Evolutionary conservation across 2,797 vertebrate genomes (phyloP).

Genomic region (Eidolon dupreanum): DNA sequence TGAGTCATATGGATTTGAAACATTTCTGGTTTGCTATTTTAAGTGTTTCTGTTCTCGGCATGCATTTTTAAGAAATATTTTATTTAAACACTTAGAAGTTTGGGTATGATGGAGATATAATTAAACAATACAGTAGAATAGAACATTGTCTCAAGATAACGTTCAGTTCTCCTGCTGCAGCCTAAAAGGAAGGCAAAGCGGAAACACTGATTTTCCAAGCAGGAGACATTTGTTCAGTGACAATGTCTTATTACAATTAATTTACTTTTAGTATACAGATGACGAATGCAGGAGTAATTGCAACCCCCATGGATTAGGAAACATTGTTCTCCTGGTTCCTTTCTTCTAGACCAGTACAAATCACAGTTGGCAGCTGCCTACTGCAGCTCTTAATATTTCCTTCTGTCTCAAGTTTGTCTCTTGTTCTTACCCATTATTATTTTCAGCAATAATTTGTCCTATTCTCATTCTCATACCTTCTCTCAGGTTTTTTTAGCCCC

Average conservation of each 20-base stretch:
- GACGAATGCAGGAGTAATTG: constrained; percentile 57
- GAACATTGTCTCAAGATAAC: constrained; percentile 72
- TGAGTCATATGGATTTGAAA: not conserved
- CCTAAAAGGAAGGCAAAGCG: constrained; percentile 73
- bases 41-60: not conserved
- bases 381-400: not conserved
- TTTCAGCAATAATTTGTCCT: not conserved
- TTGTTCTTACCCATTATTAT: not conserved
- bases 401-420: not conserved
- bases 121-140: constrained; percentile 64
- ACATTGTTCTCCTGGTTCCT: constrained; percentile 59
- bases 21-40: constrained; percentile 19
- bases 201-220: constrained; percentile 83
- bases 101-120: not conserved
- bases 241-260: constrained; percentile 83
- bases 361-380: constrained; percentile 39
- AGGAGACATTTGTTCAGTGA: constrained; percentile 83
- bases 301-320: constrained; percentile 21
- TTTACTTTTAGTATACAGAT: constrained; percentile 78
- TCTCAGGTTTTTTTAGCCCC: not conserved
- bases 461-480: not conserved
- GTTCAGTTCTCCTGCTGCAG: constrained; percentile 70
- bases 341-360: constrained; percentile 56
- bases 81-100: not conserved
- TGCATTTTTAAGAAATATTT: not conserved